Base-by-base conservation (phyloP, 2,797 vertebrate species). In the Poliocrania exsul region DNA sequence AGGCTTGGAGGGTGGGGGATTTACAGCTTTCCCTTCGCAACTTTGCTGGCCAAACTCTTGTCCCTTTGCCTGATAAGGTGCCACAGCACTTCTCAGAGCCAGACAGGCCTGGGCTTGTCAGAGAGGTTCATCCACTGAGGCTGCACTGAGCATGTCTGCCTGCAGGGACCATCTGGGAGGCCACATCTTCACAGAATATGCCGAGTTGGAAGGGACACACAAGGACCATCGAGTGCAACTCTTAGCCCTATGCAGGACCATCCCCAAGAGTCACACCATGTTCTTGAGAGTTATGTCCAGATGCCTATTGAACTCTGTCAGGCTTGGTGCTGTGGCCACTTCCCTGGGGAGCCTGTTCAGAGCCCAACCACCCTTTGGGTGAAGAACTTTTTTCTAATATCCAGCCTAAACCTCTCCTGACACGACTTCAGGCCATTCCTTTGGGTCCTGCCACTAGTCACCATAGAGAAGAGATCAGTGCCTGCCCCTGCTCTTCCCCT, bases 141-240 rank as follows among this genome's bases (percentile, higher is more conserved):
- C 20, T 2, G 9, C 0, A 1, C 6, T 2, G 31, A 54, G 8
- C 3, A 0, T 4, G 13, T 51, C 29, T 35, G 33, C 53, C 16
- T 38, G 65, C 69, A 44, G 58, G 44, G 44, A 23, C 38, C n/a
- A 81, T 25, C 71, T 31, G 23, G 14, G 38, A 40, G 46, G 44
- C 28, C 2, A 1, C 1, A 3, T 56, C 58, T 29, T 40, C 37
- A 20, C 26, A 60, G 57, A 60, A 38, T 38, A 38, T 60, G 25
- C 35, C 6, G 12, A 60, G 25, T 38, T 60, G 57, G 35, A 20
- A 60, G 25, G 57, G 25, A 28, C 35, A 5, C 35, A 38, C 25
- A 28, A 28, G 35, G 26, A 28, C 28, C 57, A 38, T 38, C 4
- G 3, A 38, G 57, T 60, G 17, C 25, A 26, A 37, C 56, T 58